phyloP scores from a whole-genome alignment of 2,113 vertebrate genomes.

The Pavo muticus region DNA sequence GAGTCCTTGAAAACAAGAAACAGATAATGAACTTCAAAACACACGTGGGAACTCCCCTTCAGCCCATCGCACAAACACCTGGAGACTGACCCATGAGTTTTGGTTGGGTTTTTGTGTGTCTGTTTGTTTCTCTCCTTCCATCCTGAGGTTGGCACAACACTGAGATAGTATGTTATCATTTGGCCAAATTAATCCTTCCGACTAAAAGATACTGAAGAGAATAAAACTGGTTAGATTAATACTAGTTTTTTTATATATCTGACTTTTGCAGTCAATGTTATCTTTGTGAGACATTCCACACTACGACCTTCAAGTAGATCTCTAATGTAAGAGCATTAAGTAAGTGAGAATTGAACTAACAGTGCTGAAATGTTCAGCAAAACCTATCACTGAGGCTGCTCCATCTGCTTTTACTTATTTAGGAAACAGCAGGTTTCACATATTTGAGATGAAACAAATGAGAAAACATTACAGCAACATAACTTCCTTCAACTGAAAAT shows the following conservation, averaged over 20 bases:
- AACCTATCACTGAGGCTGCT: slow-evolving; percentile 65
- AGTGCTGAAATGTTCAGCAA: slow-evolving; percentile 66
- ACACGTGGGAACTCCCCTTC: neutral
- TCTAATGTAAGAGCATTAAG: slow-evolving; percentile 57
- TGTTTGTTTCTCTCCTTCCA: neutral
- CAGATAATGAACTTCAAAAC: neutral
- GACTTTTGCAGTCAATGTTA: neutral
- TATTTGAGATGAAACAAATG: slow-evolving; percentile 76
- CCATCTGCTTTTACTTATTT: slow-evolving; percentile 79
- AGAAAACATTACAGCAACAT: slow-evolving; percentile 76
- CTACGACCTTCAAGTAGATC: slow-evolving; percentile 25
- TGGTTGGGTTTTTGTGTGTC: neutral
- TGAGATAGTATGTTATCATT: neutral
- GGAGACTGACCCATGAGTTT: neutral
- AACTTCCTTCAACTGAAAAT: slow-evolving; percentile 73
- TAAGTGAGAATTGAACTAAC: slow-evolving; percentile 63
- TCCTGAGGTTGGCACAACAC: neutral
- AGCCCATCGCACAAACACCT: neutral
- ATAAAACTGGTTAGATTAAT: neutral
- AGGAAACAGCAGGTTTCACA: slow-evolving; percentile 79
- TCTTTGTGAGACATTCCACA: slow-evolving; percentile 17
- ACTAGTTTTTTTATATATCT: neutral
- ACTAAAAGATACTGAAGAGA: neutral
- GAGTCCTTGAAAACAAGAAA: neutral
- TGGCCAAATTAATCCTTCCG: neutral